Conservation (phyloP, 2,113 vertebrate genomes). For the Aspidoscelis tigris region DNA sequence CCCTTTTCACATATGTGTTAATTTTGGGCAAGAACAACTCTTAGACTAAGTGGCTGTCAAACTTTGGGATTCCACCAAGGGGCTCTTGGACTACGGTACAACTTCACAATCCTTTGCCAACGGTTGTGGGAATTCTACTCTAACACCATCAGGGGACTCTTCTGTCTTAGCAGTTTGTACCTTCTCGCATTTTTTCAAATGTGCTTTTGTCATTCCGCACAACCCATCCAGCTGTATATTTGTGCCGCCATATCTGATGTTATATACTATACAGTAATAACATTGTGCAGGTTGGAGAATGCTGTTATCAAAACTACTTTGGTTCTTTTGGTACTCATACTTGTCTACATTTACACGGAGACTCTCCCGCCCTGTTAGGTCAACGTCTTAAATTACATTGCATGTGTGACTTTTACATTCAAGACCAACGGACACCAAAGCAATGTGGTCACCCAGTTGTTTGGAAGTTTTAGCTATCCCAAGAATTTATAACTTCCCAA, state of each 20-base stretch:
- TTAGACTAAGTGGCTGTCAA: too few relatives aligned
- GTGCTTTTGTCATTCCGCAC: constrained; percentile 81
- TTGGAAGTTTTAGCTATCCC: neutral
- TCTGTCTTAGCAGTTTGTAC: neutral
- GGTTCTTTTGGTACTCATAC: constrained; percentile 66
- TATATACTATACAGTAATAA: constrained; percentile 48
- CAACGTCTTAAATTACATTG: neutral
- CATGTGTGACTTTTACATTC: neutral
- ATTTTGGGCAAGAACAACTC: too few relatives aligned
- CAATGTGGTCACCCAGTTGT: neutral
- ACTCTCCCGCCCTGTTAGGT: neutral
- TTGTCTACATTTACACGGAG: constrained; percentile 30
- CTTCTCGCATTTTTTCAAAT: neutral
- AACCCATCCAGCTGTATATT: constrained; percentile 73
- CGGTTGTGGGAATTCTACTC: too few relatives aligned
- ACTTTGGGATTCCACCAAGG: too few relatives aligned
- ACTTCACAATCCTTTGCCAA: too few relatives aligned
- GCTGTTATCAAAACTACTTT: constrained; percentile 76
- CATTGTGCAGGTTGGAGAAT: constrained; percentile 67
- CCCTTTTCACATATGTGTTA: too few relatives aligned
- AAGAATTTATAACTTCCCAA: neutral
- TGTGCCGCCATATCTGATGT: constrained; percentile 70
- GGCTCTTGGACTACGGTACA: too few relatives aligned
- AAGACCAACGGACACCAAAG: constrained; percentile 20
- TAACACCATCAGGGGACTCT: too few relatives aligned